Percentiles rank a stretch among this genome's conserved stretches.
Conservation (phyloP, 1,140 invertebrate species). For the Medauroidea extradentata region DNA sequence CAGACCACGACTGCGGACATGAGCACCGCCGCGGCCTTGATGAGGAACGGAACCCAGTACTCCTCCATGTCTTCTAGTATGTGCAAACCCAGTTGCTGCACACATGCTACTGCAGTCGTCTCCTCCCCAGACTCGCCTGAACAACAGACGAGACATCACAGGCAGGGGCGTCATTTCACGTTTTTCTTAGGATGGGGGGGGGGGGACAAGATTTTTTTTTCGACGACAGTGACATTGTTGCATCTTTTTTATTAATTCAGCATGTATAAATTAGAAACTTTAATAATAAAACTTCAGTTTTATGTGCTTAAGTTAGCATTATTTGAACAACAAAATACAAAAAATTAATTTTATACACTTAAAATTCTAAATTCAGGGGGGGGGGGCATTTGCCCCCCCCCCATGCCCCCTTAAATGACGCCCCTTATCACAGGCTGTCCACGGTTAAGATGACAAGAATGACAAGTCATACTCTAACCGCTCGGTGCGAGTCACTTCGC, state of each 20-base stretch:
- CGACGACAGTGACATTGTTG: no score
- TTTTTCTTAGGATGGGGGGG: no score
- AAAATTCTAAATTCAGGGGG: no score
- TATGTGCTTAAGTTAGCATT: neutral
- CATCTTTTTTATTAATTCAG: no score
- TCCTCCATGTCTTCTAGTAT: conserved; percentile 31
- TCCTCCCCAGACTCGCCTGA: conserved; percentile 17
- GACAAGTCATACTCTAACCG: neutral
- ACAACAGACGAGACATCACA: neutral
- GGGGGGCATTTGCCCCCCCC: no score
- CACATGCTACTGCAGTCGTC: neutral
- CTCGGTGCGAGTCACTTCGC: neutral
- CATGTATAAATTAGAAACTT: no score
- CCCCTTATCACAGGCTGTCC: neutral
- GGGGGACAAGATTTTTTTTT: no score
- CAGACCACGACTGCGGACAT: neutral
- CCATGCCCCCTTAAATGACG: neutral
- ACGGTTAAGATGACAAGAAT: neutral
- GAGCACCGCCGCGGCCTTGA: neutral
- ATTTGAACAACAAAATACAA: no score
- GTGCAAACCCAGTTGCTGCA: conserved; percentile 22
- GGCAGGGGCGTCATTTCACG: no score
- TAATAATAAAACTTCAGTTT: no score
- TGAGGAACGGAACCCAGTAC: conserved; percentile 27
- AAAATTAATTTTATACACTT: no score